Evolutionary conservation across 2,113 vertebrate genomes (phyloP).

Genomic region (Condylura cristata): DNA sequence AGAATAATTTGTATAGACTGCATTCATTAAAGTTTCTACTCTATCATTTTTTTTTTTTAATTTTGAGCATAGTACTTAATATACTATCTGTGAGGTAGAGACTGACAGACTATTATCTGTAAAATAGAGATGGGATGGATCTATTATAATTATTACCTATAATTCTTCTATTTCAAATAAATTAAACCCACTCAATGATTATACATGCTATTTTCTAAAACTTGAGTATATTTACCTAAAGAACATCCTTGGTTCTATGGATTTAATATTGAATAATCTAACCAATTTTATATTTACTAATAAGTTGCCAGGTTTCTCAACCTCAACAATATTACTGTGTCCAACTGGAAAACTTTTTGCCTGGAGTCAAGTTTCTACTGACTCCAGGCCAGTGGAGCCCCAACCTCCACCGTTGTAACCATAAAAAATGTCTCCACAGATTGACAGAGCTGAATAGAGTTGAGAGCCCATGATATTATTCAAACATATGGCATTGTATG

Average conservation of each 20-base stretch:
- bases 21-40: not conserved
- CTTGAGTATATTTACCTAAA: not conserved
- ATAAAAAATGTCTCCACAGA: not conserved
- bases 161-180: not conserved
- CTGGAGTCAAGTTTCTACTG: not conserved
- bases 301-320: not conserved
- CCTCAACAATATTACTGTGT: not conserved
- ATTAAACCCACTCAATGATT: not conserved
- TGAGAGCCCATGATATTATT: not conserved
- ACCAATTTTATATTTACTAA: not conserved
- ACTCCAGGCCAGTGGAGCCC: not conserved
- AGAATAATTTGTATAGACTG: not conserved
- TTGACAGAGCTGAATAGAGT: not conserved
- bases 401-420: not conserved
- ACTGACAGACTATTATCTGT: not conserved
- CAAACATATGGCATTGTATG: not conserved
- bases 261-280: not conserved
- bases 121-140: not conserved
- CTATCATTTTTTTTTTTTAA: not conserved
- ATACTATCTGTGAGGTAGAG: not conserved
- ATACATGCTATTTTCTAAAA: not conserved
- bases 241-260: not conserved
- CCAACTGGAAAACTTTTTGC: not conserved
- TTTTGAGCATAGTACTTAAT: not conserved
- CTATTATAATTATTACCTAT: not conserved